phyloP scores from a whole-genome alignment of 2,113 vertebrate species.

The Sus scrofa region DNA sequence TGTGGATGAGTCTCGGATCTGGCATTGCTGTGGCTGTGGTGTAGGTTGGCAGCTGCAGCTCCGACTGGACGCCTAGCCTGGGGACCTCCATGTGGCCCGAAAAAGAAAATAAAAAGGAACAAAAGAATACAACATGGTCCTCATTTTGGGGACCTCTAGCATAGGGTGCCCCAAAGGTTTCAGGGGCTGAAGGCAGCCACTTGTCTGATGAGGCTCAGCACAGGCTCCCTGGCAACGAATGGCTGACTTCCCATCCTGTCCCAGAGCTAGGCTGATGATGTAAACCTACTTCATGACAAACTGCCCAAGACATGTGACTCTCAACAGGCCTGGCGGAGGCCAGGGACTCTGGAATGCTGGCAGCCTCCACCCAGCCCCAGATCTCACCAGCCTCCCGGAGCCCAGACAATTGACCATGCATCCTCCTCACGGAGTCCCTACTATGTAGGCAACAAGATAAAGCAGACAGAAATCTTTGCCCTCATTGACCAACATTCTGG shows the following conservation, averaged over 20 bases:
- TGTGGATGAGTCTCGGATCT: no score
- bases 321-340: conserved; percentile 40
- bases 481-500: background rate
- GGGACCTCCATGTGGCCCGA: no score
- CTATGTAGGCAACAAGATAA: background rate
- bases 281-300: conserved; percentile 53
- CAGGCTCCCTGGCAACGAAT: conserved; percentile 56
- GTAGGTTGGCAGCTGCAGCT: no score
- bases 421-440: background rate
- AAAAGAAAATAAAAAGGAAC: no score
- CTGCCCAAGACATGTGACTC: background rate
- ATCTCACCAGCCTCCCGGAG: rapidly evolving
- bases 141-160: background rate
- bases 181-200: background rate
- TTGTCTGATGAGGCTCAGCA: background rate
- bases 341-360: background rate
- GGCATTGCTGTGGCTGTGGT: no score
- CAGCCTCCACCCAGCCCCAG: background rate
- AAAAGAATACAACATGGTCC: background rate
- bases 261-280: background rate
- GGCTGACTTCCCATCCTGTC: background rate
- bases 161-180: background rate
- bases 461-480: background rate
- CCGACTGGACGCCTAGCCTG: no score
- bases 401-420: background rate